Evolutionary conservation across 1,140 invertebrate genomes (phyloP), one percentile per base, ranked within the genome.

Genomic region (Nephotettix cincticeps): DNA sequence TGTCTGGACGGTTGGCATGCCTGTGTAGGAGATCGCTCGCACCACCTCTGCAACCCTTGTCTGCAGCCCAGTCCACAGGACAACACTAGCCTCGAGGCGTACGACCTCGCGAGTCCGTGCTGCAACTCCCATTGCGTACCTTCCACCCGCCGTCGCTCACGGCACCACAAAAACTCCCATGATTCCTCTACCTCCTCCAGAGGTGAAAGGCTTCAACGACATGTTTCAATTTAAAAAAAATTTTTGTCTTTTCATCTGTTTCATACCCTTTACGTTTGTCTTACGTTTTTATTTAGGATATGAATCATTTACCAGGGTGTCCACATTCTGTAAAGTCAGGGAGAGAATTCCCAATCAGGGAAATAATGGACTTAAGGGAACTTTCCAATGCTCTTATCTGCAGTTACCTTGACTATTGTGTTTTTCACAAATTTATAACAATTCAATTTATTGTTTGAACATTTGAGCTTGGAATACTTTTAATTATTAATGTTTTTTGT

Each of bases 71-170:
- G 86, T 77, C 84, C 79, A n/a, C 74, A 75, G 36, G 91, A 93
- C 70, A 90, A 87, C 69, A 88, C 87, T 14, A 93, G 91, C 76
- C 80, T 93, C 32, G 91, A 93, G 78, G 91, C 91, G 6, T 94
- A 94, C 71, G 91, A 93, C 76, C 78, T 93, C 17, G 91, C 91
- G 1, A 93, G 90, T 80, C 90, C 91, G 0, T 94, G 92, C 75
- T 94, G 92, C 78, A 90, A 92, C 79, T 74, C 77, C 11, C 90
- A 92, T 73, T 94, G 92, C 76, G 91, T 94, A 21, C 92, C 92
- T 23, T 88, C 88, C 51, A 80, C 88, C n/a, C 83, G 86, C 70
- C 84, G 91, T 32, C 71, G 71, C 14, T 67, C 58, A n/a, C 70
- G 72, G 11, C 71, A 76, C 30, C 75, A 76, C 63, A 74, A 75